Evolutionary conservation across 2,797 vertebrate genomes (phyloP), one percentile per base, ranked within the genome.

Genomic region (Sebastes trivittatus): DNA sequence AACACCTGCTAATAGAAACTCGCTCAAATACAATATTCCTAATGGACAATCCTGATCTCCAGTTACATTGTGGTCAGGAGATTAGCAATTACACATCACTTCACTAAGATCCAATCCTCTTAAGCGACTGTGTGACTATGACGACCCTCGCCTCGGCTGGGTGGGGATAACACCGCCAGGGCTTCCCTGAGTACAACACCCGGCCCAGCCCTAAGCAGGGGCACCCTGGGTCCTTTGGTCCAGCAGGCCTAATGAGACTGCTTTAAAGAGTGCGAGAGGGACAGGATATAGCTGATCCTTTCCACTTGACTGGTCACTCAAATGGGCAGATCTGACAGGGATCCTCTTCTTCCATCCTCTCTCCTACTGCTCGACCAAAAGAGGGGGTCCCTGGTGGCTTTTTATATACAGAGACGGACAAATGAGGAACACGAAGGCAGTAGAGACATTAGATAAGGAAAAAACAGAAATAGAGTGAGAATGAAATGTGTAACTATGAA

Each of bases 81-180:
- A 89, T 92, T 82, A 92, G 78, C 80, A 81, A 78, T 85, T 84
- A 85, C 70, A 81, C 65, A 77, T 83, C 77, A 86, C 76, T 72
- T 70, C 66, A 58, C 29, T 52, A 63, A 66, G 62, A 76, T 63
- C 25, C 76, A 84, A 89, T 89, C 79, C 83, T 91, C 78, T 90
- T 92, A 85, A 86, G 79, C 16, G 23, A 75, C 69, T 58, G 56
- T 79, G 63, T 38, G 59, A 69, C 65, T 10, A 7, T 27, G 61
- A 61, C 59, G 76, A 81, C 69, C 59, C 64, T 74, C 32, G 25
- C 56, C 64, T 74, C 32, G 25, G 29, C 30, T 70, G 56, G 38
- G 64, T 18, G 55, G 61, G 78, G 78, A 74, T 75, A 79, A 78
- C 72, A 54, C 23, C 0, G 14, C 22, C 36, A 22, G 9, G 32